These are phyloP conservation scores for Metaphire vulgaris DNA, from an alignment of 1,140 invertebrate species.

Conservation along the genomic window DNA sequence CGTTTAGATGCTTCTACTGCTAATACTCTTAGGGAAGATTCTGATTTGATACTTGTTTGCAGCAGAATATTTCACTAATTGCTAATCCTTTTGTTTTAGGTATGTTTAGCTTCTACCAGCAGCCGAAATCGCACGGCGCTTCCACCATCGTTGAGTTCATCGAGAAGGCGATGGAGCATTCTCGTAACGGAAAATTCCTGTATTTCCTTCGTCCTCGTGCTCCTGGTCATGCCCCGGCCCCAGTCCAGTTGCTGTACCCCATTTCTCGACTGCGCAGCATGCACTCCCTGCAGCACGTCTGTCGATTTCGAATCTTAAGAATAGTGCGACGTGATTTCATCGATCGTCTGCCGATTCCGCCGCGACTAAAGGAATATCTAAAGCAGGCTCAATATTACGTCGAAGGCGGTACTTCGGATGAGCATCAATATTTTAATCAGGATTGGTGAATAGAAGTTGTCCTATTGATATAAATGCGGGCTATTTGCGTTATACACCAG, in stretches of 20 bases:
- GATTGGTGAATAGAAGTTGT: no score
- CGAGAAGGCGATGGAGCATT: conserved; percentile 92
- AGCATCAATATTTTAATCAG: no score
- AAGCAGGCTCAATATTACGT: no score
- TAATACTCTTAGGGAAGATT: no score
- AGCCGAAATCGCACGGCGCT: conserved; percentile 42
- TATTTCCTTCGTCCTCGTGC: conserved; percentile 91
- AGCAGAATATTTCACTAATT: no score
- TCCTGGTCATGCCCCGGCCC: conserved; percentile 44
- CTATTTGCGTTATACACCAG: no score
- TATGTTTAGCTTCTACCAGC: conserved; percentile 96
- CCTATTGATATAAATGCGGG: no score
- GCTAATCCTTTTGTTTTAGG: no score
- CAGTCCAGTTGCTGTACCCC: conserved; percentile 88
- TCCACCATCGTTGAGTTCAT: conserved; percentile 92
- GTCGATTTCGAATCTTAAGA: conserved; percentile 62
- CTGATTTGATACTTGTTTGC: no score
- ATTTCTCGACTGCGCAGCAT: conserved; percentile 70
- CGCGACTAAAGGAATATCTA: conserved; percentile 82
- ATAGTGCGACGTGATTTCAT: conserved; percentile 83
- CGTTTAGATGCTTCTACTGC: no score
- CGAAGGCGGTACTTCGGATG: no score
- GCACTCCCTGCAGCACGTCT: not conserved
- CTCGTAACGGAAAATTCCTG: conserved; percentile 73
- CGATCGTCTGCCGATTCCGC: conserved; percentile 74